phyloP scores from a whole-genome alignment of 1,140 invertebrate species.

The Pogonomyrmex californicus region DNA sequence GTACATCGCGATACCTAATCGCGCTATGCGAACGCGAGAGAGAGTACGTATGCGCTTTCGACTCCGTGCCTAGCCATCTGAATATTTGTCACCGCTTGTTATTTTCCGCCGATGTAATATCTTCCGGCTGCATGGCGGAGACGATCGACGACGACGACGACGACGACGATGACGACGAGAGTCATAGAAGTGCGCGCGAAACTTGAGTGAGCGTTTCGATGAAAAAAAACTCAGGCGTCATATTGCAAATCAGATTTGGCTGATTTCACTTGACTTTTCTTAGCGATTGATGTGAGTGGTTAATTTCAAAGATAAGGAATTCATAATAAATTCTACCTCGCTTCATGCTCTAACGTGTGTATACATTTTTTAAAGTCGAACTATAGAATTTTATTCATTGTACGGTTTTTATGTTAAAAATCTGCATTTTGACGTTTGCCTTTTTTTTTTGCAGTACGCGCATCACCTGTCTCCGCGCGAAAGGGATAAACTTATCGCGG shows the following conservation, averaged over 20 bases:
- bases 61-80: conserved; percentile 44
- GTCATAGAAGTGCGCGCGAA: neutral
- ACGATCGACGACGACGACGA: conserved; percentile 11
- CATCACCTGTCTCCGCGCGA: conserved; percentile 56
- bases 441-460: conserved; percentile 24
- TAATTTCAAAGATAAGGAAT: neutral
- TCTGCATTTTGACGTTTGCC: conserved; percentile 17
- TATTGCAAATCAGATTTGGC: neutral
- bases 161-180: neutral
- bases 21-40: neutral
- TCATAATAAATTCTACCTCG: neutral
- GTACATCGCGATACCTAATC: conserved; percentile 71
- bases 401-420: conserved; percentile 14
- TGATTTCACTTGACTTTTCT: neutral
- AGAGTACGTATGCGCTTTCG: conserved; percentile 28
- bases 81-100: conserved; percentile 72
- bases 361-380: neutral
- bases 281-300: neutral
- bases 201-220: neutral
- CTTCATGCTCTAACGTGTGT: neutral
- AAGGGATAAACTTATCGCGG: conserved; percentile 56
- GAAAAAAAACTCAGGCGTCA: neutral
- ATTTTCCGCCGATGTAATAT: conserved; percentile 52
- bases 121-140: conserved; percentile 28
- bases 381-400: conserved; percentile 40